Evolutionary conservation across 35 echinoderm and acorn worm genomes (phyloP).

Genomic region (Nesometra sesokonis): DNA sequence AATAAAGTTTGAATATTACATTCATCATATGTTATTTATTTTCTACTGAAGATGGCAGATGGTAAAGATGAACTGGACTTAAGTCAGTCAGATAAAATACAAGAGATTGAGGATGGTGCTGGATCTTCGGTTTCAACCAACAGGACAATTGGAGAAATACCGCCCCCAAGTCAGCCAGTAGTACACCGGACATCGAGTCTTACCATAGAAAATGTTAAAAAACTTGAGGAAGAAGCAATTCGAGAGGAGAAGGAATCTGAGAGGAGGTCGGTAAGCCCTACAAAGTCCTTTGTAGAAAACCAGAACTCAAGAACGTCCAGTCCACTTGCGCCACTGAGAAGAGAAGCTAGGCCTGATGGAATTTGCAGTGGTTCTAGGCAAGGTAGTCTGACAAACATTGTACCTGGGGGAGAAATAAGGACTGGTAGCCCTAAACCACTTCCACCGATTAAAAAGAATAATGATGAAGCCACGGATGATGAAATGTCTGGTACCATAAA

Average conservation of each 20-base stretch:
- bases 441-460: conserved; percentile 43
- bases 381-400: neutral
- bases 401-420: conserved; percentile 25
- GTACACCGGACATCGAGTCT: conserved; percentile 40
- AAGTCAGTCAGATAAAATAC: neutral
- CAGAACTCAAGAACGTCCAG: conserved; percentile 7
- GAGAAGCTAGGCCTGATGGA: neutral
- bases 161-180: neutral
- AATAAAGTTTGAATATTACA: too few relatives aligned
- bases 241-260: conserved; percentile 31
- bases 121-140: neutral
- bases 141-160: neutral
- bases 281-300: neutral
- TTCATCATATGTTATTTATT: too few relatives aligned
- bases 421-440: conserved; percentile 72
- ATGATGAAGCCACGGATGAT: neutral
- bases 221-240: conserved; percentile 40
- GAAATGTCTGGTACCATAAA: neutral
- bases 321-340: conserved; percentile 55
- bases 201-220: conserved; percentile 65
- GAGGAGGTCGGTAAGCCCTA: conserved; percentile 9
- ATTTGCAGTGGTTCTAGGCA: neutral
- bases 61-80: neutral
- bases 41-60: neutral
- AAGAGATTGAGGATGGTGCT: neutral